These are phyloP conservation scores for Lucilia sericata DNA, from an alignment of 1,140 invertebrate species.

Conservation along the genomic window DNA sequence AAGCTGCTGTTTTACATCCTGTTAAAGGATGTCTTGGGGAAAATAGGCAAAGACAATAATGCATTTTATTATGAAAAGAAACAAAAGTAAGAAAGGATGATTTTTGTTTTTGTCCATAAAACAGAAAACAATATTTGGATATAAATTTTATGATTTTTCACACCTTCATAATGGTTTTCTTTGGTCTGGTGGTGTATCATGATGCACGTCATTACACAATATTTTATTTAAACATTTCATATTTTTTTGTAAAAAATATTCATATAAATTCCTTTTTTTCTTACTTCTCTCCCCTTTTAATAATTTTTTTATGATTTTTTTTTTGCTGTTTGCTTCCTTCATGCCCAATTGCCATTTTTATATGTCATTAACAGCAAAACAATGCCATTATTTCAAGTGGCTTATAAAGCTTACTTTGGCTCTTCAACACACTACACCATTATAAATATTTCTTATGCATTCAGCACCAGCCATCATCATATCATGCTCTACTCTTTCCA, in stretches of 20 bases:
- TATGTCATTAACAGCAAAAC: constrained; percentile 35
- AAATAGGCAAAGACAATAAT: not conserved
- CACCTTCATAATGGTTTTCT: constrained; percentile 51
- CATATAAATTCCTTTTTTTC: not conserved
- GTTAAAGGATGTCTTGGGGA: not conserved
- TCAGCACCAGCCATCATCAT: not conserved
- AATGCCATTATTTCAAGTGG: constrained; percentile 42
- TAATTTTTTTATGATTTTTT: not conserved
- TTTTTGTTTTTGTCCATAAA: not conserved
- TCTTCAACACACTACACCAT: not conserved
- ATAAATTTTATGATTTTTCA: constrained; percentile 60
- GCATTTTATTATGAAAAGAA: not conserved
- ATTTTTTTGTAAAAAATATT: not conserved
- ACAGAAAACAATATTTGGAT: constrained; percentile 51
- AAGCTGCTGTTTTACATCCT: not conserved
- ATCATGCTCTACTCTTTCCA: not conserved
- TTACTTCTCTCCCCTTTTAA: not conserved
- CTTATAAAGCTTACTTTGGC: constrained; percentile 25
- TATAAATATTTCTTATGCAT: too few species aligned
- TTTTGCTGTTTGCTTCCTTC: not conserved
- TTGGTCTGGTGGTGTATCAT: not conserved
- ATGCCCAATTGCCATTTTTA: constrained; percentile 40
- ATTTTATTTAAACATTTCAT: constrained; percentile 40
- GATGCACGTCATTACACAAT: constrained; percentile 26
- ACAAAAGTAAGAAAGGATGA: not conserved